Evolutionary conservation across 2,113 vertebrate species (phyloP).

Genomic region (Gavia stellata): DNA sequence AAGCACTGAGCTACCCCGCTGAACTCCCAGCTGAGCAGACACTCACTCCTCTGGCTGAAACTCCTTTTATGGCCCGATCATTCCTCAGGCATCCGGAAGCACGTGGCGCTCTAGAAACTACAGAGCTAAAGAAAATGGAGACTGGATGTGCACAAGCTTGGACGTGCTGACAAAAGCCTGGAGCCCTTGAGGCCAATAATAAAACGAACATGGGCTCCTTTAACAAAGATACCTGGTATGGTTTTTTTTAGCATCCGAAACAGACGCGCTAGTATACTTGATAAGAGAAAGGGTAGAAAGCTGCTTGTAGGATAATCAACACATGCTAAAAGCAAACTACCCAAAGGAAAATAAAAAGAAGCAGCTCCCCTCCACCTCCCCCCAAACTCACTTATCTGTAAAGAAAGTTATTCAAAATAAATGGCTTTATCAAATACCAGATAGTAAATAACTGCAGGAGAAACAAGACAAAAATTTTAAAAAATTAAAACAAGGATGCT

Average conservation of each 20-base stretch:
- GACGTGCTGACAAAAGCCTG: not conserved
- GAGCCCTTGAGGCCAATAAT: not conserved
- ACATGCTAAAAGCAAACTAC: not conserved
- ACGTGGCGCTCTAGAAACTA: not conserved
- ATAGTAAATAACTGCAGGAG: not conserved
- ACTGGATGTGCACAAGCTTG: not conserved
- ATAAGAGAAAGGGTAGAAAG: not conserved
- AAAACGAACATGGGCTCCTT: not conserved
- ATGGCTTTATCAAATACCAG: not conserved
- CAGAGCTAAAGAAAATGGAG: not conserved
- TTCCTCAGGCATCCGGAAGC: not conserved
- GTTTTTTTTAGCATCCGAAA: not conserved
- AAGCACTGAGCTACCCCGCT: not conserved
- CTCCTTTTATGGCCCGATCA: not conserved
- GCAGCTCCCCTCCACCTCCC: not conserved
- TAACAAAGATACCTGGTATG: not conserved
- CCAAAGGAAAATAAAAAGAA: not conserved
- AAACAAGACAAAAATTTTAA: not conserved
- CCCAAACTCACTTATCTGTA: not conserved
- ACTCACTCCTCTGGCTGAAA: not conserved
- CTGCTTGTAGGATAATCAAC: not conserved
- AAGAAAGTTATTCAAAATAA: not conserved
- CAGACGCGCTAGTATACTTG: not conserved
- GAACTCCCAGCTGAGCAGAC: not conserved
- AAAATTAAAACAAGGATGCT: not conserved